These are phyloP conservation scores for Liodrosophila aerea DNA, from an alignment of 2,888 invertebrate species.

Conservation along the genomic window DNA sequence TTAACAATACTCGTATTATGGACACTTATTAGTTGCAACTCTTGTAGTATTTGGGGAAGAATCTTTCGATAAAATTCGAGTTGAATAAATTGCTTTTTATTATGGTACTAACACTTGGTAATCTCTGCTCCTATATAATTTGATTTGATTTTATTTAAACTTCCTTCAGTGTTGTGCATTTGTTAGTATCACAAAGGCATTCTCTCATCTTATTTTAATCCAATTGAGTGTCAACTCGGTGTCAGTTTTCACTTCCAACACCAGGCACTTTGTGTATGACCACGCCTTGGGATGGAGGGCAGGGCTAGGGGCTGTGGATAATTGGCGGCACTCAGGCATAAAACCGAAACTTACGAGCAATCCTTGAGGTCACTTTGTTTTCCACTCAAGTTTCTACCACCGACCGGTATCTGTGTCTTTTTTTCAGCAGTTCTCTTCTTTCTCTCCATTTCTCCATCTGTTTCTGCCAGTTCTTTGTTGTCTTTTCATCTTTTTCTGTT, in stretches of 20 bases:
- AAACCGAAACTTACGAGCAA: conserved; percentile 54
- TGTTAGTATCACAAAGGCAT: conserved; percentile 6
- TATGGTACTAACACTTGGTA: too few relatives aligned
- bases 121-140: too few relatives aligned
- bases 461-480: background rate
- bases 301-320: conserved; percentile 47
- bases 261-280: conserved; percentile 32
- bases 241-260: conserved; percentile 69
- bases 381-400: conserved; percentile 52
- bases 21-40: too few relatives aligned
- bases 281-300: conserved; percentile 10
- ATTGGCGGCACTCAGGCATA: conserved; percentile 64
- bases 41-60: too few relatives aligned
- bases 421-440: background rate
- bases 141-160: too few relatives aligned
- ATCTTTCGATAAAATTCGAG: too few relatives aligned
- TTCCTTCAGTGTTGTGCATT: too few relatives aligned
- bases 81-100: too few relatives aligned
- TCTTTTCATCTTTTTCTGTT: background rate
- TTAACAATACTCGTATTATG: too few relatives aligned
- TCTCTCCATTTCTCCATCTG: too few relatives aligned
- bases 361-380: conserved; percentile 64
- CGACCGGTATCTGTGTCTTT: conserved; percentile 33
- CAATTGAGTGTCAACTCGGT: conserved; percentile 71
- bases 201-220: conserved; percentile 47